Conservation (phyloP, 1,140 invertebrate genomes). For the Antheraea pernyi region DNA sequence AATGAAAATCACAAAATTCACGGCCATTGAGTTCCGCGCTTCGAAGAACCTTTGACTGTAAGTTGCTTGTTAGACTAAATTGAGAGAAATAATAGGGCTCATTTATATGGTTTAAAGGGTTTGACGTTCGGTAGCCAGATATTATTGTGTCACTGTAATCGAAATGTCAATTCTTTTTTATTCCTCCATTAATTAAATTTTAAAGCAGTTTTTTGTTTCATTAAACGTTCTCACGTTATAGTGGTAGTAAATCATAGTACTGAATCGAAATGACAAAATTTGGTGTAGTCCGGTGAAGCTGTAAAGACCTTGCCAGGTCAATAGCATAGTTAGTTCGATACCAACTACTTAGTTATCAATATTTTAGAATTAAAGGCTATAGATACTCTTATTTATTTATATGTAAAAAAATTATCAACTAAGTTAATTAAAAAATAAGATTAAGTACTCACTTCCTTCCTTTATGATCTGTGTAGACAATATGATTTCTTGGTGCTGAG, state of each 20-base stretch:
- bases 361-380: too few species aligned
- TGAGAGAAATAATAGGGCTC: slow-evolving; percentile 75
- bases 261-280: too few species aligned
- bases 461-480: slow-evolving; percentile 77
- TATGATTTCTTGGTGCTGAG: slow-evolving; percentile 69
- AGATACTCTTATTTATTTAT: too few species aligned
- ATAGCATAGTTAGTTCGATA: too few species aligned
- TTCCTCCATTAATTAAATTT: background rate
- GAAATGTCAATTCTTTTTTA: slow-evolving; percentile 36
- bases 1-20: slow-evolving; percentile 78
- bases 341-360: too few species aligned
- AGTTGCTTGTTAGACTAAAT: slow-evolving; percentile 74
- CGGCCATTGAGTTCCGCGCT: slow-evolving; percentile 69
- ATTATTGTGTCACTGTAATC: slow-evolving; percentile 48
- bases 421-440: background rate
- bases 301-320: too few species aligned
- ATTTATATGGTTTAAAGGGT: slow-evolving; percentile 72
- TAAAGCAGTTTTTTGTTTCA: too few species aligned
- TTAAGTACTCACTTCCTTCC: slow-evolving; percentile 72
- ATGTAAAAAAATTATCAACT: too few species aligned
- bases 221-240: too few species aligned
- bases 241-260: too few species aligned
- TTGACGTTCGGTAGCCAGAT: slow-evolving; percentile 38
- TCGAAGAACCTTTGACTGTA: slow-evolving; percentile 69
- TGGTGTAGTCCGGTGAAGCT: too few species aligned